Evolutionary conservation across 2,888 invertebrate species (phyloP).

Genomic region (Eupsilia transversa): DNA sequence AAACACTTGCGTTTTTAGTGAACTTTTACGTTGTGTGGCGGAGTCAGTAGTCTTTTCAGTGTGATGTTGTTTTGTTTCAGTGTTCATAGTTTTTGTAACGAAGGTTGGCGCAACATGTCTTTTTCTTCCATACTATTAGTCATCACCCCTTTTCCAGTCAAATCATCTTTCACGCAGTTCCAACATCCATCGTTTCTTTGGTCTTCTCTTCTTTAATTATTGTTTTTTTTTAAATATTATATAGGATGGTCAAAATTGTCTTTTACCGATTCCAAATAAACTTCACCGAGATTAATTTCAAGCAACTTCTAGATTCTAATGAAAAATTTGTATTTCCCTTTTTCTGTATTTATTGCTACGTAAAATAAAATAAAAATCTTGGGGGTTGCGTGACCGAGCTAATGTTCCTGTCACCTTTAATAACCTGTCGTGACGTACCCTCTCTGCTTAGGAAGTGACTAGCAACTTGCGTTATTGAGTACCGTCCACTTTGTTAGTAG

Average conservation of each 20-base stretch:
- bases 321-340: too few species aligned
- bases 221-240: background rate
- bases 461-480: conserved; percentile 28
- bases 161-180: too few species aligned
- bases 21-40: conserved; percentile 33
- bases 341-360: background rate
- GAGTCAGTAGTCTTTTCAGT: background rate
- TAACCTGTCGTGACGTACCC: conserved; percentile 39
- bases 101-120: too few species aligned
- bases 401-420: conserved; percentile 32
- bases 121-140: too few species aligned
- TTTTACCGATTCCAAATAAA: background rate
- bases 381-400: conserved; percentile 12
- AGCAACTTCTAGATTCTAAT: background rate
- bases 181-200: too few species aligned
- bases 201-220: too few species aligned
- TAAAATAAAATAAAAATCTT: background rate
- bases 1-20: conserved; percentile 53
- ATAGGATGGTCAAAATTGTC: background rate
- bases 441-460: conserved; percentile 49
- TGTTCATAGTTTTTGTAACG: too few species aligned
- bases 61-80: background rate
- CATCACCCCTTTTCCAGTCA: too few species aligned
- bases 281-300: background rate
- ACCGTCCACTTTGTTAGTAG: background rate